phyloP scores from a whole-genome alignment of 2,113 vertebrate genomes.

The Cathartes aura region DNA sequence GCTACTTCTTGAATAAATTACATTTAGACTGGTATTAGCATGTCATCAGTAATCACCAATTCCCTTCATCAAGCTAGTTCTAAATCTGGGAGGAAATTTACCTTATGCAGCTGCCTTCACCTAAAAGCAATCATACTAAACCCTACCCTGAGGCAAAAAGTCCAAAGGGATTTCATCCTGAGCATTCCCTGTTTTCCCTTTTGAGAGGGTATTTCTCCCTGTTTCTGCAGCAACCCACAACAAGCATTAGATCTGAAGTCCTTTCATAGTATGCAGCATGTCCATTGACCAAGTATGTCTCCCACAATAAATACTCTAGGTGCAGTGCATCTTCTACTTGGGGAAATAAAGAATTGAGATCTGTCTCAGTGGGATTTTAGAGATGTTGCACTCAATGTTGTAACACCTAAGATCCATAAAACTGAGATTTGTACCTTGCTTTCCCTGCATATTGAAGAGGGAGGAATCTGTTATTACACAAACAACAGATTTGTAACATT shows the following conservation, averaged over 20 bases:
- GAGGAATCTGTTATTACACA: neutral
- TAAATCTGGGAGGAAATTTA: neutral
- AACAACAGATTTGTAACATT: neutral
- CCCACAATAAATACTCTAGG: neutral
- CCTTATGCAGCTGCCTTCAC: neutral
- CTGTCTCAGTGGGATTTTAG: neutral
- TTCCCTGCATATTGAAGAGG: neutral
- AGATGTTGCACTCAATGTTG: neutral
- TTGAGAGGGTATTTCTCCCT: neutral
- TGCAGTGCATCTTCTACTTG: neutral
- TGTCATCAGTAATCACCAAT: slow-evolving; percentile 5
- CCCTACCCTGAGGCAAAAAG: neutral
- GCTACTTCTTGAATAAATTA: neutral
- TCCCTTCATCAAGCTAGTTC: neutral
- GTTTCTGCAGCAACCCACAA: neutral
- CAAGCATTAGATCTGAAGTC: neutral
- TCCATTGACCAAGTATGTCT: neutral
- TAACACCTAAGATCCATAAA: neutral
- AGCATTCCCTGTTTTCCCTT: neutral
- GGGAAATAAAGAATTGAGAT: neutral
- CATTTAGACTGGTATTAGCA: neutral
- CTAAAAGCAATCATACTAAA: rapidly evolving
- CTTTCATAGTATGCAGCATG: neutral
- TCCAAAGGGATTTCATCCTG: neutral
- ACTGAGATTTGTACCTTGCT: neutral